Evolutionary conservation across 2,888 invertebrate genomes (phyloP).

Genomic region (Galerucella pusilla): DNA sequence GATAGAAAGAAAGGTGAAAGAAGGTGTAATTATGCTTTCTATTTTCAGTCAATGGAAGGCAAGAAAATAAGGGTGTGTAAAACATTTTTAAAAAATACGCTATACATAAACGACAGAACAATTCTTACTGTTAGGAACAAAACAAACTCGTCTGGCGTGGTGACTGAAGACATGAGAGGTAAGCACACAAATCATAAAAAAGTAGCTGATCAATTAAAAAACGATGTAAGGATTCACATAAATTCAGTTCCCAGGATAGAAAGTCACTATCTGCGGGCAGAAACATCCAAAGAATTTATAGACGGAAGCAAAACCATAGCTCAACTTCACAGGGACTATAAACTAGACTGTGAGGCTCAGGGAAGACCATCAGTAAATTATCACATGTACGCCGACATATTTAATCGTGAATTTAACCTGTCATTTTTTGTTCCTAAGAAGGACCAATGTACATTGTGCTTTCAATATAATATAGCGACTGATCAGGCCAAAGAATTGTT

Average conservation of each 20-base stretch:
- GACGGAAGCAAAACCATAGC: conserved; percentile 24
- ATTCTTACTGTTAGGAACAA: conserved; percentile 16
- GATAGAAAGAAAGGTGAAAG: conserved; percentile 9
- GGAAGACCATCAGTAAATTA: conserved; percentile 21
- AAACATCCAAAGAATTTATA: conserved; percentile 25
- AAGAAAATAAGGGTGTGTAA: background rate
- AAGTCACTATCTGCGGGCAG: conserved; percentile 15
- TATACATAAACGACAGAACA: conserved; percentile 16
- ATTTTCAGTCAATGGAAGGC: too few relatives aligned
- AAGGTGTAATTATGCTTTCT: conserved; percentile 15
- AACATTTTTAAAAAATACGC: conserved; percentile 14
- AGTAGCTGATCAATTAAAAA: conserved; percentile 16
- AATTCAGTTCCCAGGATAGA: conserved; percentile 24
- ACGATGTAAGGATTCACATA: conserved; percentile 19
- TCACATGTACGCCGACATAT: conserved; percentile 30
- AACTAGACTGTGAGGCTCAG: conserved; percentile 2
- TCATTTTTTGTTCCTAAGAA: conserved; percentile 17
- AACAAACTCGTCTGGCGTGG: background rate
- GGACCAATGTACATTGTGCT: conserved; percentile 14
- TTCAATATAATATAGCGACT: conserved; percentile 11
- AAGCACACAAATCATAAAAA: conserved; percentile 12
- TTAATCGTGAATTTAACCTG: conserved; percentile 23
- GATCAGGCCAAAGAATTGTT: conserved; percentile 16
- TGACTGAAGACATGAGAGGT: conserved; percentile 14
- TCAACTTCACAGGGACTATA: conserved; percentile 15